Conservation (phyloP, 2,113 vertebrate genomes). For the Otis tarda region DNA sequence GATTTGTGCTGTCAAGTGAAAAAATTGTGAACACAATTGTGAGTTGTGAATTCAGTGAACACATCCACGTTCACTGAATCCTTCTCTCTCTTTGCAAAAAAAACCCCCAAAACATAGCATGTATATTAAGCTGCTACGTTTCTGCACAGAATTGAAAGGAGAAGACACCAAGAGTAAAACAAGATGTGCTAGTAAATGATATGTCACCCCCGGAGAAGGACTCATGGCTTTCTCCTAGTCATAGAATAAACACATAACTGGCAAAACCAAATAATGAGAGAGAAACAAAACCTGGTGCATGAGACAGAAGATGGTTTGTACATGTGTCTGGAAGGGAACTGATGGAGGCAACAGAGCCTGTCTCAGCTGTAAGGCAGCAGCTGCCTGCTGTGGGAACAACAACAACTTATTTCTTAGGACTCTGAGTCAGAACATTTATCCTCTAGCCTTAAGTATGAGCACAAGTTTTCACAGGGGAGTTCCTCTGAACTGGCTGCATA, state of each 20-base stretch:
- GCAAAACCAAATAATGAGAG: not conserved
- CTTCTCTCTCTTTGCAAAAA: not conserved
- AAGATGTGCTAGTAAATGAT: not conserved
- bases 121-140: not conserved
- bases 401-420: not conserved
- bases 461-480: not conserved
- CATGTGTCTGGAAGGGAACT: not conserved
- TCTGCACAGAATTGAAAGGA: not conserved
- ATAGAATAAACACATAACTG: not conserved
- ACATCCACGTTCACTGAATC: not conserved
- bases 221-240: not conserved
- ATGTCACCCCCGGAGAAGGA: not conserved
- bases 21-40: not conserved
- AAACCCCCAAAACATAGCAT: not conserved
- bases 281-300: not conserved
- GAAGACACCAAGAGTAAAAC: not conserved
- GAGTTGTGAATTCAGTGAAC: too few species aligned
- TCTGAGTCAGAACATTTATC: conserved; percentile 10
- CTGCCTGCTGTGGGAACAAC: not conserved
- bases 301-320: not conserved
- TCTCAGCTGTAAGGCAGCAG: not conserved
- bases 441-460: not conserved
- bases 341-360: not conserved
- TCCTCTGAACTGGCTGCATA: not conserved
- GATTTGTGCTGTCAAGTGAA: not conserved